Evolutionary conservation across 2,113 vertebrate genomes (phyloP).

Genomic region (Cinclus mexicanus): DNA sequence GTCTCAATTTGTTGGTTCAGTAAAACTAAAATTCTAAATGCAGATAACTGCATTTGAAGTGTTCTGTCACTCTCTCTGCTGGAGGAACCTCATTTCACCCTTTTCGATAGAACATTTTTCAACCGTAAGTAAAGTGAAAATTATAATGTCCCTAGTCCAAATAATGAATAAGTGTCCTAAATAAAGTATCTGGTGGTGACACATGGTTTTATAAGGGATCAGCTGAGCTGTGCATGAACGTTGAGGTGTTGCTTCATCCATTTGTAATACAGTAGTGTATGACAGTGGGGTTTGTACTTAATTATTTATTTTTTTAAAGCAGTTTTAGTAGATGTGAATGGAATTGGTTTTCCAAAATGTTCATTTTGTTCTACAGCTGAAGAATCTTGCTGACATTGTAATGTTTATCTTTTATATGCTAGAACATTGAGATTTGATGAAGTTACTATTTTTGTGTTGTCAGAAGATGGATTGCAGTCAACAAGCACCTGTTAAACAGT

Average conservation of each 20-base stretch:
- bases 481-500: neutral
- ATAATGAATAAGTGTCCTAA: neutral
- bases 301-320: conserved; percentile 71
- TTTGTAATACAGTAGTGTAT: conserved; percentile 35
- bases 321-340: conserved; percentile 64
- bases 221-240: neutral
- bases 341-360: conserved; percentile 38
- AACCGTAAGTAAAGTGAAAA: neutral
- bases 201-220: neutral
- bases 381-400: conserved; percentile 18
- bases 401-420: conserved; percentile 49
- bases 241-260: conserved; percentile 9
- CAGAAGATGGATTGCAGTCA: neutral
- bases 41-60: neutral
- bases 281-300: conserved; percentile 44
- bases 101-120: neutral
- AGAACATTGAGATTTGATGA: conserved; percentile 31
- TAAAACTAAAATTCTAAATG: neutral
- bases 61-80: neutral
- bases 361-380: conserved; percentile 13
- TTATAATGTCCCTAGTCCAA: neutral
- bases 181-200: neutral
- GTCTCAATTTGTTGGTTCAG: neutral
- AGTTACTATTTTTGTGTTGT: conserved; percentile 44
- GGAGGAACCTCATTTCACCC: neutral